Percentiles rank a stretch among this genome's conserved stretches.
phyloP scores from a whole-genome alignment of 2,888 invertebrate species.

The Trissoscelio sp. region DNA sequence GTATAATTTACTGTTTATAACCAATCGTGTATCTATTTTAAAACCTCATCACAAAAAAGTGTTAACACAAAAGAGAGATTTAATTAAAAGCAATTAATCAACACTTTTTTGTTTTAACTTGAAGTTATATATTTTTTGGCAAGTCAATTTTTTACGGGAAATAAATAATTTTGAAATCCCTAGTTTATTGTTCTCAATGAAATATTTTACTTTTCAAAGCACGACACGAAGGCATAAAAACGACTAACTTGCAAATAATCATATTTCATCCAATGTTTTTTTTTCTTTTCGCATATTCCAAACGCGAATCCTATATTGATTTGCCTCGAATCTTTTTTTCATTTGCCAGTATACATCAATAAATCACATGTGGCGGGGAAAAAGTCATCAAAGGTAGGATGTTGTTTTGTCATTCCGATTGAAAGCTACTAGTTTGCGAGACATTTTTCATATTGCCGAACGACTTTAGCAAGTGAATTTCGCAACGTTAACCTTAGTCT shows the following conservation, averaged over 20 bases:
- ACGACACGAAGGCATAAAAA: conserved; percentile 10
- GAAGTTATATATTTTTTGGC: too few species aligned
- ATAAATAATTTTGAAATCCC: too few species aligned
- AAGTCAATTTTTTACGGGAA: too few species aligned
- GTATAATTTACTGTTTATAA: not conserved
- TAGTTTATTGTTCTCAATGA: conserved; percentile 7
- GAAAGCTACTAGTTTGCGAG: conserved; percentile 32
- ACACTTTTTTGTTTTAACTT: too few species aligned
- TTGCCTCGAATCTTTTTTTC: conserved; percentile 42
- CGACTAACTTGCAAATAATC: conserved; percentile 14
- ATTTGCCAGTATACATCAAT: conserved; percentile 13
- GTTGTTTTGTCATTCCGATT: conserved; percentile 44
- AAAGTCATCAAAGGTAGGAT: conserved; percentile 50
- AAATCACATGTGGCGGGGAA: conserved; percentile 16
- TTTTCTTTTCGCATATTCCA: not conserved
- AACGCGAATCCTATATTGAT: conserved; percentile 34
- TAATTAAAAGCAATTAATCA: too few species aligned
- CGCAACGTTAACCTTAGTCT: conserved; percentile 15
- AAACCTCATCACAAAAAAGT: too few species aligned
- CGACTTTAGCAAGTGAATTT: conserved; percentile 21
- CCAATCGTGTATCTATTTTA: too few species aligned
- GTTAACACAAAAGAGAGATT: too few species aligned
- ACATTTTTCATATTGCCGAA: conserved; percentile 39
- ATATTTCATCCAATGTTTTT: conserved; percentile 38
- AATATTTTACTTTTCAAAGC: not conserved